phyloP scores from a whole-genome alignment of 2,888 invertebrate genomes.

The Lomographa bimaculata region DNA sequence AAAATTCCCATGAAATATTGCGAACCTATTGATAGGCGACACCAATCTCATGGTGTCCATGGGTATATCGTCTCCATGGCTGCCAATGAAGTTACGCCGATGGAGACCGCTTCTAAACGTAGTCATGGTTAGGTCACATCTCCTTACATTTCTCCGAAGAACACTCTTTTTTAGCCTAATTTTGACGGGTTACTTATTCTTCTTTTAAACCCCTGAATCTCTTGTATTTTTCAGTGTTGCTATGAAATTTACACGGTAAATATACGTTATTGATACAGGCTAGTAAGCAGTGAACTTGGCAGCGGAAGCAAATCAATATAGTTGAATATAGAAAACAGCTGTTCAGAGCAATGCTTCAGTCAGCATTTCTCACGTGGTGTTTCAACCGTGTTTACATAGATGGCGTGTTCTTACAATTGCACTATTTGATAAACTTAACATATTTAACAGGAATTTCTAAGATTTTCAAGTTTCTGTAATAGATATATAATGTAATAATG shows the following conservation, averaged over 20 bases:
- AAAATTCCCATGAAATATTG: constrained; percentile 65
- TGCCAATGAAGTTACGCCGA: constrained; percentile 64
- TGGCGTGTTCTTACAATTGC: too few species aligned
- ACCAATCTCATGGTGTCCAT: constrained; percentile 68
- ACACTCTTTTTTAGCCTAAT: constrained; percentile 17
- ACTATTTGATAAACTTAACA: constrained; percentile 10
- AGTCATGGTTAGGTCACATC: constrained; percentile 16
- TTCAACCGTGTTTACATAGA: constrained; percentile 32
- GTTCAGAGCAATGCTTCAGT: constrained; percentile 36
- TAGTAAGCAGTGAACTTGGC: constrained; percentile 62
- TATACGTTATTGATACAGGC: too few species aligned
- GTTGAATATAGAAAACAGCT: constrained; percentile 64
- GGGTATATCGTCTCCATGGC: constrained; percentile 57
- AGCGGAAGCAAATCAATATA: constrained; percentile 66
- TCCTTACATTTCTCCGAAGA: constrained; percentile 8
- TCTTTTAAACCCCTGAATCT: background rate
- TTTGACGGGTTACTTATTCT: constrained; percentile 12
- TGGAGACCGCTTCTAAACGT: constrained; percentile 48
- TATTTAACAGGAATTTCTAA: background rate
- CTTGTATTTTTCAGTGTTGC: constrained; percentile 27
- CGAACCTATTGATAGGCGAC: constrained; percentile 62
- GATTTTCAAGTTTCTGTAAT: background rate
- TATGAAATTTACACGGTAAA: constrained; percentile 25
- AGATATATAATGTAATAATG: too few species aligned
- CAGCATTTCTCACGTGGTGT: background rate